Evolutionary conservation across 2,888 invertebrate species (phyloP).

Genomic region (Cephus pygmeus): DNA sequence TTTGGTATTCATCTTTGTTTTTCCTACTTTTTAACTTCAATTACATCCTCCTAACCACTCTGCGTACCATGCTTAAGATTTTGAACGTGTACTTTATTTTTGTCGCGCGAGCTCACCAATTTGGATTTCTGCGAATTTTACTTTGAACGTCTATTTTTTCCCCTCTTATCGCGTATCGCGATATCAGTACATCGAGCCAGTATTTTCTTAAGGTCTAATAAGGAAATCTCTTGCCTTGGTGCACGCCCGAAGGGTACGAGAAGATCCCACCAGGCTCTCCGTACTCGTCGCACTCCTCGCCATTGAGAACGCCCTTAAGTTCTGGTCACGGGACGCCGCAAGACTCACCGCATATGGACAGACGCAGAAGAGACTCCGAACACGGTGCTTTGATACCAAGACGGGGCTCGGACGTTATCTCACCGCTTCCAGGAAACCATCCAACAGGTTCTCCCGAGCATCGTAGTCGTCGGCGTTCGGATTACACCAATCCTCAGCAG

Average conservation of each 20-base stretch:
- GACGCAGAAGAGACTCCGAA: conserved; percentile 54
- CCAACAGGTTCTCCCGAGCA: conserved; percentile 50
- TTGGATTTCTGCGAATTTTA: neutral
- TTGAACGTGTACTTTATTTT: neutral
- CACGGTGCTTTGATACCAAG: conserved; percentile 43
- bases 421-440: conserved; percentile 44
- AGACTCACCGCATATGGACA: conserved; percentile 46
- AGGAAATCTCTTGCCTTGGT: neutral
- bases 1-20: neutral
- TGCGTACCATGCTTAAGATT: neutral
- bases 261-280: conserved; percentile 50
- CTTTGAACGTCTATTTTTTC: neutral
- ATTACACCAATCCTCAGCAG: conserved; percentile 53
- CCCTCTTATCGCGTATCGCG: neutral
- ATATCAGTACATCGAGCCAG: neutral
- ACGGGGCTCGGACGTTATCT: conserved; percentile 49
- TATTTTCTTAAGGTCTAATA: neutral
- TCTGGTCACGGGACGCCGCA: conserved; percentile 54
- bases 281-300: conserved; percentile 52
- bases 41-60: neutral
- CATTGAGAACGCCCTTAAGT: conserved; percentile 52
- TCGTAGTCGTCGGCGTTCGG: conserved; percentile 49
- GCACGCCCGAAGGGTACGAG: conserved; percentile 45
- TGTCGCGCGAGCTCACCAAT: neutral
- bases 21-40: neutral